These are phyloP conservation scores for Thereva unica DNA, from an alignment of 2,888 invertebrate genomes.

Conservation along the genomic window DNA sequence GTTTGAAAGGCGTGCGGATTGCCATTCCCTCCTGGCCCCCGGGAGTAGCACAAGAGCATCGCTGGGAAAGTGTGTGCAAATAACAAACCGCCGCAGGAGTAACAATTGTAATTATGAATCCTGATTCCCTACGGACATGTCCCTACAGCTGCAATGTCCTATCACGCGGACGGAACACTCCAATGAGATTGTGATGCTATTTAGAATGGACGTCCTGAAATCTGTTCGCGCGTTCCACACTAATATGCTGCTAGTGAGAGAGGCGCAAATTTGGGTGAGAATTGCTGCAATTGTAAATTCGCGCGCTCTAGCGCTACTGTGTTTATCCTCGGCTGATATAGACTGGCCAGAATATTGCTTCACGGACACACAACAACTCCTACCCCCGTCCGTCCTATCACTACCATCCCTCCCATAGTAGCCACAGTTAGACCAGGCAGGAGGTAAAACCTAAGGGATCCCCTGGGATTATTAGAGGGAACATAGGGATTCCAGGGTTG, in stretches of 20 bases:
- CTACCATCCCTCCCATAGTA: no score
- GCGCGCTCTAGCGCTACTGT: background rate
- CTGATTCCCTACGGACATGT: background rate
- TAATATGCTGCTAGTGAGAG: no score
- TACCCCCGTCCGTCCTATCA: no score
- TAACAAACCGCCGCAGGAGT: constrained; percentile 6
- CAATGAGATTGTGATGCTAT: no score
- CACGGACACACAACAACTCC: no score
- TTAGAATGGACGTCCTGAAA: no score
- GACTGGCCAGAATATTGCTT: background rate
- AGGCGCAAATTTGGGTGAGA: background rate
- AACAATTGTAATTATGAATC: constrained; percentile 14
- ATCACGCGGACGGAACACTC: no score
- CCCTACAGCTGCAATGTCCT: no score
- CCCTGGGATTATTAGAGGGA: background rate
- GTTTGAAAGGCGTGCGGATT: background rate
- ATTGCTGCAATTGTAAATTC: constrained; percentile 11
- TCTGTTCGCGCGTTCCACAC: no score
- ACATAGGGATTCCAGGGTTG: background rate
- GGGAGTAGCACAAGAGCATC: background rate
- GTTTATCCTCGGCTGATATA: no score
- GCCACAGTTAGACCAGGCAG: no score
- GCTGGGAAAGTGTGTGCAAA: constrained; percentile 5
- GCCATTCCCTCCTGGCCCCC: background rate
- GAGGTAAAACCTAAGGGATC: background rate